phyloP scores from a whole-genome alignment of 2,113 vertebrate genomes.

The Hemichromis elongatus region DNA sequence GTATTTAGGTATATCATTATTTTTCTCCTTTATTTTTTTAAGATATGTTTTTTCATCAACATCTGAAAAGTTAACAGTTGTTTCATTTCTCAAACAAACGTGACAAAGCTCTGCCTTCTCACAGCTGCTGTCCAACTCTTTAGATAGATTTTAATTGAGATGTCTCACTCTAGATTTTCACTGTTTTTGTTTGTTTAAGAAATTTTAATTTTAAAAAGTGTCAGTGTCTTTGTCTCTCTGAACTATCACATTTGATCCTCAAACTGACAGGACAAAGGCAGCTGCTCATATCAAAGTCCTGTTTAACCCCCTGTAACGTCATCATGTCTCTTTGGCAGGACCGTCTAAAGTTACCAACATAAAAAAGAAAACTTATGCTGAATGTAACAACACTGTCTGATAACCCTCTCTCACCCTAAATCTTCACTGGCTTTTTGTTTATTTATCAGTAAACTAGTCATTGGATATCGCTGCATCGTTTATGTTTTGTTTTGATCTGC shows the following conservation, averaged over 20 bases:
- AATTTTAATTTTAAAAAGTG: not conserved
- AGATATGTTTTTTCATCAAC: not conserved
- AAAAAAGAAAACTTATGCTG: not conserved
- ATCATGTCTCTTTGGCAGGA: not conserved
- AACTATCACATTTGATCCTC: not conserved
- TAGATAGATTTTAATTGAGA: not conserved
- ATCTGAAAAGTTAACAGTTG: not conserved
- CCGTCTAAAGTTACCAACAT: not conserved
- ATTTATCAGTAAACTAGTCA: not conserved
- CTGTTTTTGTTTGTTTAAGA: not conserved
- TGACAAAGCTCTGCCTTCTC: not conserved
- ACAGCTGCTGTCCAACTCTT: not conserved
- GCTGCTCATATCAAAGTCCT: not conserved
- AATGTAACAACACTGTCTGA: not conserved
- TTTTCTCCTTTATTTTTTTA: not conserved
- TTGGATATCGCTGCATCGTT: not conserved
- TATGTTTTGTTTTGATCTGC: slow-evolving; percentile 37
- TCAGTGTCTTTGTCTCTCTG: not conserved
- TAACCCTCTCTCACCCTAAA: not conserved
- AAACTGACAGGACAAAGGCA: not conserved
- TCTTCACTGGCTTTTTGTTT: not conserved
- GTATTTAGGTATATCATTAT: not conserved
- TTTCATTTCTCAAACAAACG: not conserved
- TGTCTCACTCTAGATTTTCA: not conserved
- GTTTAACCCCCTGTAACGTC: not conserved